Evolutionary conservation across 2,888 invertebrate genomes (phyloP), one percentile per base, ranked within the genome.

Genomic region (Aplocera efformata): DNA sequence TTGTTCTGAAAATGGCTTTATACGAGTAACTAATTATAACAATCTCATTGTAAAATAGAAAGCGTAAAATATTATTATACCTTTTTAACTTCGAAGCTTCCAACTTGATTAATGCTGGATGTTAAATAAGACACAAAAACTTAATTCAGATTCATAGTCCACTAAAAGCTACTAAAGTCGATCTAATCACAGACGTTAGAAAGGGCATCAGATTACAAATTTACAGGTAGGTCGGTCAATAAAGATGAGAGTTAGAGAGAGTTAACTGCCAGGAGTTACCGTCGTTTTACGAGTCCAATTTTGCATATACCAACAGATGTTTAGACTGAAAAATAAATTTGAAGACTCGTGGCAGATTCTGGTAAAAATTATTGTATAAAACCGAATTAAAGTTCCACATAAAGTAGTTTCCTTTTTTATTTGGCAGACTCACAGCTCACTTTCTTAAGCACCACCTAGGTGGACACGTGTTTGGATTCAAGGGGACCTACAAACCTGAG

Each of bases 281-380:
- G 67, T 63, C 70, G 73, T 69, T 85, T 82, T 85, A 82, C 70
- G 79, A 77, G 57, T 64, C 61, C 58, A 66, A 79, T 73, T 84
- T 84, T 80, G 83, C 84, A 84, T 84, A 81, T 73, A 70, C 79
- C 72, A 65, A 69, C 84, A 83, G 82, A 80, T 84, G 85, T 71
- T 79, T 56, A 69, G 64, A 76, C 74, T 17, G 2, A 5, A 5
- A 17, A 77, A 79, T 83, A 80, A 83, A 81, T 71, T 68, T 64
- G 57, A 72, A 68, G 70, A 72, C 72, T 66, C 68, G 72, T 69
- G 67, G 66, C 50, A 60, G 25, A 41, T 10, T n/a, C n/a, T n/a
- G n/a, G n/a, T n/a, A n/a, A n/a, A n/a, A n/a, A n/a, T n/a, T n/a
- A n/a, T n/a, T n/a, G n/a, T n/a, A n/a, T n/a, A n/a, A n/a, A n/a